phyloP scores from a whole-genome alignment of 2,888 invertebrate genomes.

The Cryptus armator region DNA sequence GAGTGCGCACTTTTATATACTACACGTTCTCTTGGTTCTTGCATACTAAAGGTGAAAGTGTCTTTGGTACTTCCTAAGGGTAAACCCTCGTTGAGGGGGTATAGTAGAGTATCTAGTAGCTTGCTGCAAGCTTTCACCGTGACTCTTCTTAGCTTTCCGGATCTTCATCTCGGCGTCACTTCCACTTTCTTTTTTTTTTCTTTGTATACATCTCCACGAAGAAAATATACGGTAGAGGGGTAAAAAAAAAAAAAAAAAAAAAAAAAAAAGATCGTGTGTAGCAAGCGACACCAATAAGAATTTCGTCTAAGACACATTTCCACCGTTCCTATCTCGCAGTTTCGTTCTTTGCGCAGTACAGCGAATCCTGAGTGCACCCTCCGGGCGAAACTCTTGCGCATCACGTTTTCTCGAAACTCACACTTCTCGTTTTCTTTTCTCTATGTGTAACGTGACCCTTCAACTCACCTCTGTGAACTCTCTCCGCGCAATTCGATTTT shows the following conservation, averaged over 20 bases:
- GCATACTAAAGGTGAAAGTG: slow-evolving; percentile 56
- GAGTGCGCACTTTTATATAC: slow-evolving; percentile 39
- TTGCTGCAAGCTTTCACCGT: slow-evolving; percentile 50
- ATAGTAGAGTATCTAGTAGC: background rate
- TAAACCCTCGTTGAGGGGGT: slow-evolving; percentile 1
- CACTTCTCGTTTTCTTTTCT: background rate
- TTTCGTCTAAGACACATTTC: slow-evolving; percentile 55
- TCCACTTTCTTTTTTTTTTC: background rate
- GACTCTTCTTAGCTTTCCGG: slow-evolving; percentile 49
- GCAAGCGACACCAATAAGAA: slow-evolving; percentile 27
- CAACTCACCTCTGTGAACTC: slow-evolving; percentile 28
- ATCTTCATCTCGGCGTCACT: slow-evolving; percentile 13
- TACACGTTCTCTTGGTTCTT: slow-evolving; percentile 37
- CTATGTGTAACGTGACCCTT: background rate
- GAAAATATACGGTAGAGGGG: background rate
- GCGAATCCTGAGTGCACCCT: slow-evolving; percentile 35
- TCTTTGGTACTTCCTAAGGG: slow-evolving; percentile 49
- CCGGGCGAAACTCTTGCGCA: slow-evolving; percentile 33
- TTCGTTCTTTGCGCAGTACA: background rate
- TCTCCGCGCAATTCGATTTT: slow-evolving; percentile 47
- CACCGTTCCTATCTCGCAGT: slow-evolving; percentile 30
- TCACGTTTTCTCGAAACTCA: slow-evolving; percentile 42
- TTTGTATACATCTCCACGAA: background rate
- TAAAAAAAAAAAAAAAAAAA: background rate
- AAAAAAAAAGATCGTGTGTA: background rate